Base-by-base conservation (phyloP, 1,140 invertebrate species). In the Eriosoma lanigerum region DNA sequence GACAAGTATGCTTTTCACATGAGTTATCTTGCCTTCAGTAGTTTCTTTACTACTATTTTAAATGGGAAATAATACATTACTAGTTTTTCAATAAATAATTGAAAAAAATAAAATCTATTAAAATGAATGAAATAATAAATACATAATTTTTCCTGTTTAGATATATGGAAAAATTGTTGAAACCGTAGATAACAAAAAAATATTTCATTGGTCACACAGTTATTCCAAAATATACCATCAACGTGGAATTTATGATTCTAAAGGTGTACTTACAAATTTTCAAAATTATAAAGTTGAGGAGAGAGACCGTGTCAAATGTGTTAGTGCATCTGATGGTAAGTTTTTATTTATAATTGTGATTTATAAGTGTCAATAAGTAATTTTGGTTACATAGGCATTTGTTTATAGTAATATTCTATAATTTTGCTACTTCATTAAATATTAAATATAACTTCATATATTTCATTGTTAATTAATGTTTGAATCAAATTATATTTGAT, bases 221-320 rank as follows among this genome's bases (percentile, higher is more conserved):
- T 96, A 96, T 85, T 93, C 95, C 13, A 96, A 95, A 86, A 90
- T 97, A 1, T 96, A 96, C 84, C 90, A 92, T 83, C 95, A 95
- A 0, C 94, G 93, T 84, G 90, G 91, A 24, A 93, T 92, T 83
- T 98, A 98, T 85, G 92, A 96, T 84, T 91, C 96, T 0, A 89
- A 89, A 19, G 95, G 95, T 17, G 91, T 94, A 0, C 98, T 96
- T 85, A 94, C 97, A 87, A 96, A 96, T 82, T 98, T 99, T 88
- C 95, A 97, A 84, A 96, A 97, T 86, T 99, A 98, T 86, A 98
- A 98, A 86, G 97, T 98, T 0, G 97, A 98, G 87, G 92, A 93
- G 0, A 89, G 97, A 54, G 96, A 98, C 83, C 87, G 97, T 66
- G 97, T 99, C 0, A 97, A 98, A 87, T 98, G 96, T 85, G 92